Evolutionary conservation across 2,113 vertebrate species (phyloP).

Genomic region (Channa maculata): DNA sequence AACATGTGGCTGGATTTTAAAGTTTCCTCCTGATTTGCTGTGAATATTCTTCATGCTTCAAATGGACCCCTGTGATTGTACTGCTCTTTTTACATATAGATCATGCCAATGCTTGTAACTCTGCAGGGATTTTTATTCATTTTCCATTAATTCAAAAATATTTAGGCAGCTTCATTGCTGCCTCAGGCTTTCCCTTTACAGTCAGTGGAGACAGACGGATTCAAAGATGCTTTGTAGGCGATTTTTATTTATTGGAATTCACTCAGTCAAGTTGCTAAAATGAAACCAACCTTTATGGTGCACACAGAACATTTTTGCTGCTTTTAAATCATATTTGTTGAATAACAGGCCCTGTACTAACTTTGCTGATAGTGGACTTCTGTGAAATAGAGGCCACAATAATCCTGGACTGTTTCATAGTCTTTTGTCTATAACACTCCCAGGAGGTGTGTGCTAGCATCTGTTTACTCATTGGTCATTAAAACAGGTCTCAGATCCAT

Average conservation of each 20-base stretch:
- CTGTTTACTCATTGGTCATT: constrained; percentile 67
- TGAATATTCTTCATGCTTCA: constrained; percentile 18
- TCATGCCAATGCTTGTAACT: constrained; percentile 25
- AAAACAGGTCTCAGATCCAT: constrained; percentile 63
- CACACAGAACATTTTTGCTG: not conserved
- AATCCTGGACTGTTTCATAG: constrained; percentile 30
- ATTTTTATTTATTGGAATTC: no score
- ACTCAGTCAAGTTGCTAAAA: not conserved
- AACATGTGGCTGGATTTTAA: constrained; percentile 7
- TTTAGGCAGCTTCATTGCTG: constrained; percentile 12
- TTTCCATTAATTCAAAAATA: constrained; percentile 41
- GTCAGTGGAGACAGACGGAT: not conserved
- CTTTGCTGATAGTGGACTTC: constrained; percentile 7
- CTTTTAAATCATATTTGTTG: not conserved
- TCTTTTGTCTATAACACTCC: constrained; percentile 26
- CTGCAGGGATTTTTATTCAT: constrained; percentile 32
- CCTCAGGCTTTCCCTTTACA: constrained; percentile 27
- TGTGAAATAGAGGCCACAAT: constrained; percentile 27
- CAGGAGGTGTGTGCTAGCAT: constrained; percentile 45
- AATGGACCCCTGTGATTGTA: not conserved
- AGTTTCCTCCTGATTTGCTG: constrained; percentile 15
- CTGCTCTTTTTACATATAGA: not conserved
- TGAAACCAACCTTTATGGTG: not conserved
- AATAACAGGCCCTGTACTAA: not conserved
- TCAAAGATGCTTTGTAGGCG: not conserved